phyloP scores from a whole-genome alignment of 2,113 vertebrate species.

The Mesitornis unicolor region DNA sequence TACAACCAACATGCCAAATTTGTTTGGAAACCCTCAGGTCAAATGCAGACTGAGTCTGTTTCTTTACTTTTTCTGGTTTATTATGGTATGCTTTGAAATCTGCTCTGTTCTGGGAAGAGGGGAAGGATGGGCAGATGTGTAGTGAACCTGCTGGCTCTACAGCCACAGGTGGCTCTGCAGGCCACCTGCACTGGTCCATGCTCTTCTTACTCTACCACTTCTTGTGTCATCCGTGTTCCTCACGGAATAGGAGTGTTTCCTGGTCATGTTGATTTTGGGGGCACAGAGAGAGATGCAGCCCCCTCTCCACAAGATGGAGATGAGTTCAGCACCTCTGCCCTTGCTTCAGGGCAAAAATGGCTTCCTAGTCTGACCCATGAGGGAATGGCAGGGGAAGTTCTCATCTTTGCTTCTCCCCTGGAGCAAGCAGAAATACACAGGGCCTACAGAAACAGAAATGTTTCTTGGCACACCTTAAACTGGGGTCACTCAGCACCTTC shows the following conservation, averaged over 20 bases:
- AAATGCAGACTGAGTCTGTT: not conserved
- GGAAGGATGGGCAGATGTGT: not conserved
- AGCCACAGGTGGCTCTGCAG: not conserved
- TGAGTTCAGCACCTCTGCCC: not conserved
- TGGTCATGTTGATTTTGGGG: fast-evolving
- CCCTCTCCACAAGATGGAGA: not conserved
- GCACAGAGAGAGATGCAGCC: not conserved
- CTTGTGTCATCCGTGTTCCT: not conserved
- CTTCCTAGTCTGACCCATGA: not conserved
- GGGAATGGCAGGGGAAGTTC: not conserved
- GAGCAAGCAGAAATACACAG: not conserved
- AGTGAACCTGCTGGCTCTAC: not conserved
- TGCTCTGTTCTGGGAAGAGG: not conserved
- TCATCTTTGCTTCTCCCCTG: not conserved
- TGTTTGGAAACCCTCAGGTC: not conserved
- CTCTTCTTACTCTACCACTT: not conserved
- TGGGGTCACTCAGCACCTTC: not conserved
- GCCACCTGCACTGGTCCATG: not conserved
- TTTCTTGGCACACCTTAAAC: not conserved
- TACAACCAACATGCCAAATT: not conserved
- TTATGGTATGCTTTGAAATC: not conserved
- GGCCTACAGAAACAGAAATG: not conserved
- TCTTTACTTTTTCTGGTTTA: not conserved
- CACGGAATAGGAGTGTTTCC: fast-evolving
- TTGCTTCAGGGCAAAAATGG: not conserved